phyloP scores from a whole-genome alignment of 2,888 invertebrate genomes.

The Leptopilina myrica region DNA sequence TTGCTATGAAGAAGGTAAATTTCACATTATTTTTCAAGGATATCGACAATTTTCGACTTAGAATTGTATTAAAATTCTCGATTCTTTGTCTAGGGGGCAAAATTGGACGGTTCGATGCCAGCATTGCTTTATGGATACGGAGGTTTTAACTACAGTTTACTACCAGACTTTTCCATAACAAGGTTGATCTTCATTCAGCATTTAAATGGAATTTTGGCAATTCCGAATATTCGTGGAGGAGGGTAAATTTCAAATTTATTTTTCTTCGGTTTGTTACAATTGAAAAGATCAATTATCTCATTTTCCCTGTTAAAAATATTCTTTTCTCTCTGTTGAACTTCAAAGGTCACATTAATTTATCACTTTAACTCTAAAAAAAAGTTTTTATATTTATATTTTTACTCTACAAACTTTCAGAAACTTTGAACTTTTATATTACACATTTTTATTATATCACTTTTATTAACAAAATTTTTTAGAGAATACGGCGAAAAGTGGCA shows the following conservation, averaged over 20 bases:
- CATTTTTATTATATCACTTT: not conserved
- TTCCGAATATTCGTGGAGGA: slow-evolving; percentile 97
- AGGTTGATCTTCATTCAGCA: slow-evolving; percentile 93
- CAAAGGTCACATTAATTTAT: too few relatives aligned
- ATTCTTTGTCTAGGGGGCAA: slow-evolving; percentile 78
- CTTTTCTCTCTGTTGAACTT: too few relatives aligned
- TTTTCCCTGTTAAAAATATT: not conserved
- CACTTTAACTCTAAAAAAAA: too few relatives aligned
- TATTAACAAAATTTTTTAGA: slow-evolving; percentile 76
- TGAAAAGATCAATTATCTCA: not conserved
- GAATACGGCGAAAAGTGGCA: slow-evolving; percentile 99
- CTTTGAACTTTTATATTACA: too few relatives aligned
- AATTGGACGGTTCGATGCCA: slow-evolving; percentile 85
- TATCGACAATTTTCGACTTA: not conserved
- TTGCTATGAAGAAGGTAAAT: slow-evolving; percentile 87
- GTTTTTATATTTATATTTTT: too few relatives aligned
- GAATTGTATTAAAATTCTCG: not conserved
- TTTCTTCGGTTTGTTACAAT: slow-evolving; percentile 19
- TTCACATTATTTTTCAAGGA: slow-evolving; percentile 29
- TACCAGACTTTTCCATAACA: slow-evolving; percentile 92
- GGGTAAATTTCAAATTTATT: slow-evolving; percentile 80
- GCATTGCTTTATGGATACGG: slow-evolving; percentile 97
- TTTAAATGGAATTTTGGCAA: slow-evolving; percentile 91
- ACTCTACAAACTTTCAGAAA: too few relatives aligned
- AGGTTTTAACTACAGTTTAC: slow-evolving; percentile 95